phyloP scores from a whole-genome alignment of 2,888 invertebrate species.

The Epistrophe eligans region DNA sequence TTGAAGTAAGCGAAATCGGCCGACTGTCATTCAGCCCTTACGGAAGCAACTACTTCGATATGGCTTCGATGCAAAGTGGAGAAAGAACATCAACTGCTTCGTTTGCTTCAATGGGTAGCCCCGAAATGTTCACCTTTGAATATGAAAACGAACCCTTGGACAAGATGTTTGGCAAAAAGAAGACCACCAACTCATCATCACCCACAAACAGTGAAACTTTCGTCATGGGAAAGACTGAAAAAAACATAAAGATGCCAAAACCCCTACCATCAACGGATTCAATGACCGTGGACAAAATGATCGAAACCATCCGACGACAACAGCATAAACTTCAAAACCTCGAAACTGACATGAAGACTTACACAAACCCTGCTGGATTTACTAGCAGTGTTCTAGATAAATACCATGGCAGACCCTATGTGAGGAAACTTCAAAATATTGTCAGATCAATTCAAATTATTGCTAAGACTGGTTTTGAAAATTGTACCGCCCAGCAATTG shows the following conservation, averaged over 20 bases:
- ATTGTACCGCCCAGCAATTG: slow-evolving; percentile 79
- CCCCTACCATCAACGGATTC: slow-evolving; percentile 22
- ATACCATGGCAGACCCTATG: slow-evolving; percentile 77
- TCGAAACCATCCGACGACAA: slow-evolving; percentile 78
- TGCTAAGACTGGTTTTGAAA: slow-evolving; percentile 78
- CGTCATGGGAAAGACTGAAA: not conserved
- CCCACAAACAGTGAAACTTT: slow-evolving; percentile 13
- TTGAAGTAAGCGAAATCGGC: slow-evolving; percentile 77
- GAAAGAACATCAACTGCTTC: slow-evolving; percentile 52
- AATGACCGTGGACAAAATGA: slow-evolving; percentile 78
- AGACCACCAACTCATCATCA: not conserved
- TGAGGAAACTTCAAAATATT: slow-evolving; percentile 78
- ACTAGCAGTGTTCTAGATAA: slow-evolving; percentile 74
- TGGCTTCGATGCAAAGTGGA: slow-evolving; percentile 66
- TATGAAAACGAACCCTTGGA: slow-evolving; percentile 81
- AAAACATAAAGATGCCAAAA: slow-evolving; percentile 15
- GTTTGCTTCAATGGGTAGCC: slow-evolving; percentile 56
- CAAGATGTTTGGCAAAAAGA: slow-evolving; percentile 79
- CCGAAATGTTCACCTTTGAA: slow-evolving; percentile 79
- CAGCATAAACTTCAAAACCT: slow-evolving; percentile 78
- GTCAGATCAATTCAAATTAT: slow-evolving; percentile 79
- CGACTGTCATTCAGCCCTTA: slow-evolving; percentile 79
- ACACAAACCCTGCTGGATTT: slow-evolving; percentile 75
- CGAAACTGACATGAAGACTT: slow-evolving; percentile 78
- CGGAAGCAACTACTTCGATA: slow-evolving; percentile 72